These are phyloP conservation scores for Drosophila pullipes DNA, from an alignment of 2,888 invertebrate genomes.

Conservation along the genomic window DNA sequence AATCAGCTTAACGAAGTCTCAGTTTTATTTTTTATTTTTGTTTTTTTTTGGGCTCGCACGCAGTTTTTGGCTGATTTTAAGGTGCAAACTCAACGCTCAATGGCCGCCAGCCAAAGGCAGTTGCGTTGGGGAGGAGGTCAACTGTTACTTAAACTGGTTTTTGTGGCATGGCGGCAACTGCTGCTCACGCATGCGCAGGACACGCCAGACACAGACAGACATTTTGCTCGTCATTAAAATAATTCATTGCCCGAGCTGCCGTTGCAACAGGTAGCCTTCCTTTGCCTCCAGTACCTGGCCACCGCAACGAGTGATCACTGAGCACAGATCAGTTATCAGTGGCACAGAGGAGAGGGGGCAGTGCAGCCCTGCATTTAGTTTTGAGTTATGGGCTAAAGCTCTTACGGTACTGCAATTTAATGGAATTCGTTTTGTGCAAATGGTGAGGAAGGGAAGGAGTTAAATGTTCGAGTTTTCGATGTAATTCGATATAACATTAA, in stretches of 20 bases:
- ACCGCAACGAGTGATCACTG: constrained; percentile 26
- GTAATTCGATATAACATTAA: background rate
- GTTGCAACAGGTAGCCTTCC: constrained; percentile 70
- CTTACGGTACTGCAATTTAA: constrained; percentile 42
- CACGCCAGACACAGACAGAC: constrained; percentile 37
- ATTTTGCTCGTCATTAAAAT: constrained; percentile 72
- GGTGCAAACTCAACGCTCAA: constrained; percentile 60
- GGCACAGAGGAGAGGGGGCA: constrained; percentile 4
- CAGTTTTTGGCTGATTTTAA: constrained; percentile 49
- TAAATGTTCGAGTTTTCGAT: background rate
- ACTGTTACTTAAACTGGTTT: constrained; percentile 57
- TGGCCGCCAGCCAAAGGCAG: constrained; percentile 50
- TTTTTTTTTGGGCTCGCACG: constrained; percentile 44
- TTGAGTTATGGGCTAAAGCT: constrained; percentile 58
- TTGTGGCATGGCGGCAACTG: constrained; percentile 53
- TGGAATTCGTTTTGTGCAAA: background rate
- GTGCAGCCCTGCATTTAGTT: constrained; percentile 40
- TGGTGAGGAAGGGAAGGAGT: background rate
- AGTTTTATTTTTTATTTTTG: constrained; percentile 13
- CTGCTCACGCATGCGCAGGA: constrained; percentile 64
- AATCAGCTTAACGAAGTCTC: constrained; percentile 69
- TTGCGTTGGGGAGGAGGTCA: constrained; percentile 3
- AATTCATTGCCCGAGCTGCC: constrained; percentile 69
- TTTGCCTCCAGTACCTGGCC: constrained; percentile 23
- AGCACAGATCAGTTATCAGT: constrained; percentile 54